Base-by-base conservation (phyloP, 2,888 invertebrate species). In the Diaprepes abbreviatus region DNA sequence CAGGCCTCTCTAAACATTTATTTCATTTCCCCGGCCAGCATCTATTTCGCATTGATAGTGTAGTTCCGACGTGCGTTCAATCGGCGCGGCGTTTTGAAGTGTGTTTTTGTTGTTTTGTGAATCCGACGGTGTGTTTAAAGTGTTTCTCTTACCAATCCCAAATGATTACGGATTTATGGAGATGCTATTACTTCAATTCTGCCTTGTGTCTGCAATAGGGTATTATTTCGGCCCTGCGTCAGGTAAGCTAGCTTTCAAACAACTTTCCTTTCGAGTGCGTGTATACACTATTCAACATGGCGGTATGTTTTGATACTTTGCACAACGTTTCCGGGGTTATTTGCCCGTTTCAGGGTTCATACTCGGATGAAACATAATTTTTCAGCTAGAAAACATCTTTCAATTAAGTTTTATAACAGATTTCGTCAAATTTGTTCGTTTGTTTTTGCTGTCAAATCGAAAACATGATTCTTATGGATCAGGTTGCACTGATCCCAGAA, bases 111-210 rank as follows among this genome's bases (percentile, higher is more conserved):
- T 31, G 60, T 33, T 35, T 54, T 62, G 35, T 45, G 19, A 60
- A 24, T 38, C 14, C 16, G 48, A 52, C 21, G 33, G 64, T 55
- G 64, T 48, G 78, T 78, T 77, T 50, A 50, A 50, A 40, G 28
- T 40, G 17, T 80, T 69, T 87, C 78, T 69, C 86, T 78, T 79
- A 79, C 79, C 79, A 80, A 82, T 81, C 83, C 88, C 90, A 89
- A 89, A 90, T 90, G 91, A 88, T 73, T 77, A 78, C 87, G 87
- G 87, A 89, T 90, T 88, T 90, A 91, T 92, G 91, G 92, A 92
- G 91, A 88, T 91, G 88, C 89, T 89, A 89, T 89, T 90, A 87
- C 88, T 90, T 87, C 89, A 88, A 88, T 88, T 90, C 89, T 86
- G 86, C 86, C 88, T 88, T 86, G 85, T 88, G 86, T 86, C 87